Conservation (phyloP, 2,113 vertebrate species). For the Taurulus bubalis region DNA sequence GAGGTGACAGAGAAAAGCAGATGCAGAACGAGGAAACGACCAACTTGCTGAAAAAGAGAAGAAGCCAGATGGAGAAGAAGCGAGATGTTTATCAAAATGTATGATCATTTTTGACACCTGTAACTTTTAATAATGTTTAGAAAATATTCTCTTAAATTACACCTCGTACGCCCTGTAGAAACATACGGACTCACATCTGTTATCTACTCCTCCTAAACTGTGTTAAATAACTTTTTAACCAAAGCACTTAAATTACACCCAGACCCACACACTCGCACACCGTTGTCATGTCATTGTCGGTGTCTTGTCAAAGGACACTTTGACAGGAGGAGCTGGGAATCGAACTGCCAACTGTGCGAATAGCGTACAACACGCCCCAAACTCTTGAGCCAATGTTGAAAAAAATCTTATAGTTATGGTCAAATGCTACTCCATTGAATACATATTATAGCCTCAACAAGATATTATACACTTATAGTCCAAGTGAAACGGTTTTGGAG, state of each 20-base stretch:
- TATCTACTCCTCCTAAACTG: not conserved
- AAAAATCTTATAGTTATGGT: not conserved
- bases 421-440: not conserved
- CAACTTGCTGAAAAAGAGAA: conserved; percentile 41
- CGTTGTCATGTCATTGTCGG: not conserved
- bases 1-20: conserved; percentile 59
- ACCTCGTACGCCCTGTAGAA: not conserved
- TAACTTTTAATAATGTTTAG: not conserved
- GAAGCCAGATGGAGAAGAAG: not conserved
- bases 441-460: not conserved
- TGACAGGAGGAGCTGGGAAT: not conserved
- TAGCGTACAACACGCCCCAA: not conserved
- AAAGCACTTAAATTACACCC: not conserved
- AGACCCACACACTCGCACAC: not conserved
- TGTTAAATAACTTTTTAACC: not conserved
- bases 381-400: not conserved
- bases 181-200: not conserved
- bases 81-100: conserved; percentile 1
- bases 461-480: not conserved
- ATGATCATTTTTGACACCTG: not conserved
- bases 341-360: not conserved
- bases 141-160: not conserved
- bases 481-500: not conserved
- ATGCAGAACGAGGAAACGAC: conserved; percentile 36
- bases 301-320: not conserved